phyloP scores from a whole-genome alignment of 2,888 invertebrate genomes.

The Adelognathus sp. region DNA sequence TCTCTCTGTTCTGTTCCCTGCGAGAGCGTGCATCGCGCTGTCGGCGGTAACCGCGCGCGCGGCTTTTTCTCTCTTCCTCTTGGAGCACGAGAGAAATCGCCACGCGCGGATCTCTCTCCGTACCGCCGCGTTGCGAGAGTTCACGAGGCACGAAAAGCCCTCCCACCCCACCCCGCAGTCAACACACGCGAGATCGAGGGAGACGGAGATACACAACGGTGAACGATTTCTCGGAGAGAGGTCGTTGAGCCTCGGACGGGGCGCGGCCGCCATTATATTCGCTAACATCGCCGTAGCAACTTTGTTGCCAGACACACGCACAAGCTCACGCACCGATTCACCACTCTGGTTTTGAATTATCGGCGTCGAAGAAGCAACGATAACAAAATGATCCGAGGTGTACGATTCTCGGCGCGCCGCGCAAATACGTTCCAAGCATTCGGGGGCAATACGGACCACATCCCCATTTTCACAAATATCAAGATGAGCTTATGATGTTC shows the following conservation, averaged over 20 bases:
- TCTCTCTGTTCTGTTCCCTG: background rate
- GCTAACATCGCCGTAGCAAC: constrained; percentile 44
- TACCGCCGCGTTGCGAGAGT: constrained; percentile 12
- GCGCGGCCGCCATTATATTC: constrained; percentile 72
- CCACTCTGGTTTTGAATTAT: constrained; percentile 1
- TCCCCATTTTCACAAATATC: too few species aligned
- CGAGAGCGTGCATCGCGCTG: background rate
- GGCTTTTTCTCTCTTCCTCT: background rate
- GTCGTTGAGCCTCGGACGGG: constrained; percentile 78
- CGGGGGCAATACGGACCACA: too few species aligned
- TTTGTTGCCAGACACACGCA: constrained; percentile 5
- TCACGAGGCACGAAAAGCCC: constrained; percentile 6
- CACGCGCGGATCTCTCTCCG: constrained; percentile 58
- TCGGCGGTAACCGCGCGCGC: background rate
- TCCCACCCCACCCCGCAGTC: background rate
- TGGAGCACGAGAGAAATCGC: constrained; percentile 44
- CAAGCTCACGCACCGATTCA: background rate
- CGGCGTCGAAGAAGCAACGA: background rate
- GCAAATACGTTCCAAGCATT: background rate
- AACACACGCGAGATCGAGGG: constrained; percentile 26
- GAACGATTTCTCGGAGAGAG: constrained; percentile 76
- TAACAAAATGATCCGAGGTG: background rate
- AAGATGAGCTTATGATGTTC: too few species aligned
- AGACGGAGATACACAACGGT: constrained; percentile 63
- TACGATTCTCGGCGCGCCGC: background rate